These are phyloP conservation scores for Hoplodrina blanda DNA, from an alignment of 2,888 invertebrate genomes.

Conservation along the genomic window DNA sequence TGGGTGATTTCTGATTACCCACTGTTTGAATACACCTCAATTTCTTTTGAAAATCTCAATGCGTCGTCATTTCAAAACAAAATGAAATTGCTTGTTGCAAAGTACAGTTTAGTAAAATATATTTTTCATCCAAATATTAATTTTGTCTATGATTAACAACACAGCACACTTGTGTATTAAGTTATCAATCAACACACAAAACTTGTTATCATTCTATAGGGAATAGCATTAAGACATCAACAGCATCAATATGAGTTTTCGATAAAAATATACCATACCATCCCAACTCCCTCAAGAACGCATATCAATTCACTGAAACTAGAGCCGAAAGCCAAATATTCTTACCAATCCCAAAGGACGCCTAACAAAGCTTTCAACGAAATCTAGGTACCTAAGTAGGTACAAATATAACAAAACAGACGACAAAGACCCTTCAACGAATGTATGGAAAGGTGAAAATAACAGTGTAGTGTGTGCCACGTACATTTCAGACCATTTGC, in stretches of 20 bases:
- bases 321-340: constrained; percentile 19
- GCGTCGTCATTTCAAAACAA: no score
- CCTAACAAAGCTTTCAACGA: constrained; percentile 27
- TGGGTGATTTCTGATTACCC: no score
- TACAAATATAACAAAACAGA: constrained; percentile 21
- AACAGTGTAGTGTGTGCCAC: constrained; percentile 55
- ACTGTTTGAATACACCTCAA: no score
- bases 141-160: background rate
- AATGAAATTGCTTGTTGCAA: no score
- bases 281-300: constrained; percentile 5
- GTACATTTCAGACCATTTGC: constrained; percentile 72
- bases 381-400: constrained; percentile 20
- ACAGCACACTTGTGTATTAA: background rate
- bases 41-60: no score
- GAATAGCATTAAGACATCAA: background rate
- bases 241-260: background rate
- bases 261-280: background rate
- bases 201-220: background rate
- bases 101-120: no score
- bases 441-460: constrained; percentile 49
- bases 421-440: constrained; percentile 9
- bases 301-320: constrained; percentile 16
- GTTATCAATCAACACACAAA: background rate
- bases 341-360: constrained; percentile 17
- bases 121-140: no score